Evolutionary conservation across 2,797 vertebrate genomes (phyloP).

Genomic region (Clarias pachynema): DNA sequence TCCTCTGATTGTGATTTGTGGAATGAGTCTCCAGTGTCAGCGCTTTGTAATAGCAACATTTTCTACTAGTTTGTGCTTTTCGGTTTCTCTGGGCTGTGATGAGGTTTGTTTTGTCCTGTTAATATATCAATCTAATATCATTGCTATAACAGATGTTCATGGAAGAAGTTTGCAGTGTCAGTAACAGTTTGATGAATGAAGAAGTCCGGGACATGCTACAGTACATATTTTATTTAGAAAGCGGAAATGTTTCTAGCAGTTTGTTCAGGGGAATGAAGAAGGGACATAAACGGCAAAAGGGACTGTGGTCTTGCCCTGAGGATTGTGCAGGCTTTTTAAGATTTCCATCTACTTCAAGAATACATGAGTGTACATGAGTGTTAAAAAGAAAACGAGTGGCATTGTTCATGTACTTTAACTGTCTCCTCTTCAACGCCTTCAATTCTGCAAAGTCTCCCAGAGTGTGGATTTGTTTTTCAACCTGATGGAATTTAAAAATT

Average conservation of each 20-base stretch:
- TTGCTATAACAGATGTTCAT: neutral
- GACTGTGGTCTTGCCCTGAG: neutral
- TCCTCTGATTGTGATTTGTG: neutral
- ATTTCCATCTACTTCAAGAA: neutral
- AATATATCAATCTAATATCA: neutral
- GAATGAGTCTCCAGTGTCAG: conserved; percentile 8
- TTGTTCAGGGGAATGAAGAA: neutral
- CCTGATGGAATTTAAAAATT: neutral
- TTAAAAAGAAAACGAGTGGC: neutral
- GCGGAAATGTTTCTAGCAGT: neutral
- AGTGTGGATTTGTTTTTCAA: neutral
- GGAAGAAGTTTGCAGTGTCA: neutral
- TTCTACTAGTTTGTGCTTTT: neutral
- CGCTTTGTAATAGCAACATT: neutral
- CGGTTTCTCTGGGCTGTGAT: neutral
- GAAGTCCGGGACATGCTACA: neutral
- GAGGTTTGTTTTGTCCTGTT: neutral
- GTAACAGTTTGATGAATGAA: neutral
- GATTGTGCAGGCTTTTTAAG: neutral
- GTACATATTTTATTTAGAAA: neutral
- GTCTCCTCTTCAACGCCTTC: neutral
- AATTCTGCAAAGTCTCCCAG: neutral
- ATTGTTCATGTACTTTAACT: neutral
- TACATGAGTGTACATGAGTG: neutral
- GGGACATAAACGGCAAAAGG: neutral